These are phyloP conservation scores for Agonopterix alstromeriana DNA, from an alignment of 2,888 invertebrate species.

Conservation along the genomic window DNA sequence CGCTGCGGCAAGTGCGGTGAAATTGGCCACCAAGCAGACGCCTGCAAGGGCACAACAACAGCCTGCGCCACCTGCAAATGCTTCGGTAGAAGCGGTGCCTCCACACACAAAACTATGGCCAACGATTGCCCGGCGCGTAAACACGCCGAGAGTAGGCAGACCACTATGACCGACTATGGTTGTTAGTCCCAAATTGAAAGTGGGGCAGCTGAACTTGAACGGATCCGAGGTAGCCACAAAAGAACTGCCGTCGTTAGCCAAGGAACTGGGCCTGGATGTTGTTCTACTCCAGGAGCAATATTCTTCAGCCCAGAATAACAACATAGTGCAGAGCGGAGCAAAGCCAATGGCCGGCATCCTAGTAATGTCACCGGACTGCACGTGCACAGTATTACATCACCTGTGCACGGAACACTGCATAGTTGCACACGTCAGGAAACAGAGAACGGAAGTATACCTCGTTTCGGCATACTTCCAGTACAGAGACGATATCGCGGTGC, in stretches of 20 bases:
- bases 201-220: constrained; percentile 8
- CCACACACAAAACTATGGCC: constrained; percentile 1
- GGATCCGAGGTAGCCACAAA: constrained; percentile 6
- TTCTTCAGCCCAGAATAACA: neutral
- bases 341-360: constrained; percentile 1
- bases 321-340: neutral
- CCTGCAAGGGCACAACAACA: neutral
- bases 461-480: neutral
- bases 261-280: constrained; percentile 4
- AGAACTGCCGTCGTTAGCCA: constrained; percentile 4
- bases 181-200: neutral
- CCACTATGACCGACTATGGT: neutral
- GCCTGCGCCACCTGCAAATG: constrained; percentile 10
- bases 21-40: neutral
- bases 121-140: neutral
- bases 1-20: neutral
- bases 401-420: neutral
- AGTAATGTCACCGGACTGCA: neutral
- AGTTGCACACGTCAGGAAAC: neutral
- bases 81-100: constrained; percentile 1
- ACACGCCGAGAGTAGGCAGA: neutral
- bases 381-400: neutral
- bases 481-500: neutral
- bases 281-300: constrained; percentile 11
- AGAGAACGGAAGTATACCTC: neutral